Conservation (phyloP, 2,113 vertebrate species). For the Antennarius striatus region DNA sequence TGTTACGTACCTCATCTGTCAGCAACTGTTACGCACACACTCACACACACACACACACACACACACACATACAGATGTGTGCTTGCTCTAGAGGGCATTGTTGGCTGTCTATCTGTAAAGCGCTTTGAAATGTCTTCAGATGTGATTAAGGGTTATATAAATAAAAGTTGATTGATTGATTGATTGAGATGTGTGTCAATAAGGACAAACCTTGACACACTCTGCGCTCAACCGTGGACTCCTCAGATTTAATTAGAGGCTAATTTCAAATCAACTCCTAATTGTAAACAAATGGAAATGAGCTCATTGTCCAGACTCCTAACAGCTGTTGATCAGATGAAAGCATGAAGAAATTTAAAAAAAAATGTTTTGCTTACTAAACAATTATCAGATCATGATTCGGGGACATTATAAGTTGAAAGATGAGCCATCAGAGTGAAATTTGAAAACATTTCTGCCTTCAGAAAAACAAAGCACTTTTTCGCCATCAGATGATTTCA, state of each 20-base stretch:
- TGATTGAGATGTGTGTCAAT: slow-evolving; percentile 17
- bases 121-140: no score
- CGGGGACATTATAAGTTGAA: slow-evolving; percentile 12
- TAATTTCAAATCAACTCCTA: slow-evolving; percentile 78
- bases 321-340: slow-evolving; percentile 64
- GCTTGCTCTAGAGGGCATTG: no score
- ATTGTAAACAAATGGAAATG: slow-evolving; percentile 79
- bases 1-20: slow-evolving; percentile 50
- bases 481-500: no score
- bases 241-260: slow-evolving; percentile 78
- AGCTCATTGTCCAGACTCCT: slow-evolving; percentile 65
- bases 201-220: slow-evolving; percentile 38
- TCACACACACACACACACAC: slow-evolving; percentile 42
- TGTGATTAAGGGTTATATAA: no score
- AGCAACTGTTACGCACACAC: slow-evolving; percentile 16
- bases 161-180: no score
- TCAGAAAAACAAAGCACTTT: not conserved
- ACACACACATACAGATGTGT: slow-evolving; percentile 32
- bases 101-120: no score
- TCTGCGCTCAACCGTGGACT: slow-evolving; percentile 75
- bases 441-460: not conserved
- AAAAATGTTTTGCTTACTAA: slow-evolving; percentile 40
- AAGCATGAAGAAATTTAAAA: slow-evolving; percentile 32
- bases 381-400: slow-evolving; percentile 54
- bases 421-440: slow-evolving; percentile 4